A percentile compares a stretch with the other conserved stretches of the same genome.
Conservation (phyloP, 2,797 vertebrate species). For the Trachops cirrhosus region DNA sequence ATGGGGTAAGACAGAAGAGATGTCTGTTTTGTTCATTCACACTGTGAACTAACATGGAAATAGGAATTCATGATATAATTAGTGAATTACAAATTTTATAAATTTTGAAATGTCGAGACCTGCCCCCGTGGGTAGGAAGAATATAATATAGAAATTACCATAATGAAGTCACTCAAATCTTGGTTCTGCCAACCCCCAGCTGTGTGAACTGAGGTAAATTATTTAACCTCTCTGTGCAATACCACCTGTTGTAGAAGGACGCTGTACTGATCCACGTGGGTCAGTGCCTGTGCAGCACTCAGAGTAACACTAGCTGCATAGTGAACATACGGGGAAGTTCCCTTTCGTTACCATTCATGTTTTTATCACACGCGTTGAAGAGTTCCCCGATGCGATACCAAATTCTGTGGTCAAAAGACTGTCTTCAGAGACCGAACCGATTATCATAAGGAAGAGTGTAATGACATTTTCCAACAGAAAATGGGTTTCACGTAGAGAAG, state of each 20-base stretch:
- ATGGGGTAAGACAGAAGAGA: background rate
- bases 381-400: background rate
- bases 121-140: background rate
- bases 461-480: background rate
- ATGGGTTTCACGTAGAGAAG: background rate
- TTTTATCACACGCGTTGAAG: background rate
- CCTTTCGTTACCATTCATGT: background rate
- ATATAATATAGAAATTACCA: background rate
- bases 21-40: background rate
- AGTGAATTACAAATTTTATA: background rate
- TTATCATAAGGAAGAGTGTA: background rate
- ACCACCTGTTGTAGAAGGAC: background rate
- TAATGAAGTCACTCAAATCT: background rate
- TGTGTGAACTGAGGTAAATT: background rate
- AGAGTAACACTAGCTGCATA: background rate
- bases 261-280: background rate
- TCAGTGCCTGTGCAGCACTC: background rate
- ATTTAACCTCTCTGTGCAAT: background rate
- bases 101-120: background rate
- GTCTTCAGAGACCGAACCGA: background rate
- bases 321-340: background rate
- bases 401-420: background rate
- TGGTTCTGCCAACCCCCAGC: background rate
- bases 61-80: background rate
- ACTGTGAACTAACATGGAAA: background rate